Percentiles rank a stretch among this genome's conserved stretches.
Conservation (phyloP, 2,113 vertebrate species). For the Oxyura jamaicensis region DNA sequence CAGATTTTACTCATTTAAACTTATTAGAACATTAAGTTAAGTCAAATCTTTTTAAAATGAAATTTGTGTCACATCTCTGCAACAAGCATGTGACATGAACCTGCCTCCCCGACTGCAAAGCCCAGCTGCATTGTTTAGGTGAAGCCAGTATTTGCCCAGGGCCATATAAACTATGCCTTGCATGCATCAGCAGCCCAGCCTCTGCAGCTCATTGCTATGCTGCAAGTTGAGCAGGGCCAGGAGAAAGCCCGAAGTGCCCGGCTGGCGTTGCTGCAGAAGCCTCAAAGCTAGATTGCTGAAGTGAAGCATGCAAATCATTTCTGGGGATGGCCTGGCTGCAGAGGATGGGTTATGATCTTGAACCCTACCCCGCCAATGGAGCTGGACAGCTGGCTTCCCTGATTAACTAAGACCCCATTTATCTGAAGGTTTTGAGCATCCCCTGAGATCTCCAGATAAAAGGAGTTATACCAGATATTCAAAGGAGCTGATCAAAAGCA, state of each 20-base stretch:
- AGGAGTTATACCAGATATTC: background rate
- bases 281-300: background rate
- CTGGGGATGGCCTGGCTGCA: background rate
- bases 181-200: background rate
- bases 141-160: rapidly evolving
- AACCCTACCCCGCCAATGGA: background rate
- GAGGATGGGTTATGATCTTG: constrained; percentile 4
- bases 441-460: constrained; percentile 55
- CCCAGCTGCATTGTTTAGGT: background rate
- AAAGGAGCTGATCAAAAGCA: constrained; percentile 48
- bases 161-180: background rate
- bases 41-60: background rate
- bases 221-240: background rate
- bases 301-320: background rate
- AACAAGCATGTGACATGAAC: background rate
- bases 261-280: background rate
- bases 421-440: background rate
- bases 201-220: background rate
- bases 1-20: background rate
- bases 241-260: background rate
- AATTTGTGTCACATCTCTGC: background rate
- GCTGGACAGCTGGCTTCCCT: constrained; percentile 63
- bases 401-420: constrained; percentile 57
- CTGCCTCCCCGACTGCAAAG: rapidly evolving
- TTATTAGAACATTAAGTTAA: rapidly evolving